These are phyloP conservation scores for Benthosema pterotum DNA, from an alignment of 2,797 vertebrate species.

Conservation along the genomic window DNA sequence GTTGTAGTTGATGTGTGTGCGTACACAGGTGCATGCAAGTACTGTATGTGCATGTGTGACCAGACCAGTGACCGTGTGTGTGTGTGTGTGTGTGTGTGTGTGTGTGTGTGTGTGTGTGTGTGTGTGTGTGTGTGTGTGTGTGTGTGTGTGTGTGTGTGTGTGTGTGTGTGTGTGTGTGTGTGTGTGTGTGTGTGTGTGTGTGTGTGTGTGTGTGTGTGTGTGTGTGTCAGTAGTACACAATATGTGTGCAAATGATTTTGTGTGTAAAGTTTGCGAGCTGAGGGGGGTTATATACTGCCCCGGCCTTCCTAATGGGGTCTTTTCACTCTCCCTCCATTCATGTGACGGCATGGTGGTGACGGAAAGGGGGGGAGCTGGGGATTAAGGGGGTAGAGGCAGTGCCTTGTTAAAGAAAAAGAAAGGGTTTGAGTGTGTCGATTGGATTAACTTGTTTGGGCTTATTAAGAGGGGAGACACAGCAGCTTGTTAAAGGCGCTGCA, in stretches of 20 bases:
- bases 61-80: slow-evolving; percentile 28
- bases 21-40: neutral
- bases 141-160: slow-evolving; percentile 7
- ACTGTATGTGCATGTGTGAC: slow-evolving; percentile 33
- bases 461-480: slow-evolving; percentile 82
- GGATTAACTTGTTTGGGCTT: slow-evolving; percentile 87
- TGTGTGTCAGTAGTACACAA: slow-evolving; percentile 49
- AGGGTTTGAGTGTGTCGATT: slow-evolving; percentile 84
- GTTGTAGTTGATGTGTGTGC: no score
- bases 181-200: slow-evolving; percentile 14
- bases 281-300: slow-evolving; percentile 58
- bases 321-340: slow-evolving; percentile 75
- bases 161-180: no score
- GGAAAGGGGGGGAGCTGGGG: slow-evolving; percentile 68
- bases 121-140: slow-evolving; percentile 28
- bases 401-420: slow-evolving; percentile 84
- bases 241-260: slow-evolving; percentile 69
- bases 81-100: slow-evolving; percentile 14
- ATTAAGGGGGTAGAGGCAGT: slow-evolving; percentile 79
- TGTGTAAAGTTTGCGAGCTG: slow-evolving; percentile 63
- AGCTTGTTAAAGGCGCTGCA: slow-evolving; percentile 83
- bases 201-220: slow-evolving; percentile 26
- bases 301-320: slow-evolving; percentile 73
- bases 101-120: no score
- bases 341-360: slow-evolving; percentile 74